Evolutionary conservation across 2,888 invertebrate species (phyloP).

Genomic region (Brachypterus glaber): DNA sequence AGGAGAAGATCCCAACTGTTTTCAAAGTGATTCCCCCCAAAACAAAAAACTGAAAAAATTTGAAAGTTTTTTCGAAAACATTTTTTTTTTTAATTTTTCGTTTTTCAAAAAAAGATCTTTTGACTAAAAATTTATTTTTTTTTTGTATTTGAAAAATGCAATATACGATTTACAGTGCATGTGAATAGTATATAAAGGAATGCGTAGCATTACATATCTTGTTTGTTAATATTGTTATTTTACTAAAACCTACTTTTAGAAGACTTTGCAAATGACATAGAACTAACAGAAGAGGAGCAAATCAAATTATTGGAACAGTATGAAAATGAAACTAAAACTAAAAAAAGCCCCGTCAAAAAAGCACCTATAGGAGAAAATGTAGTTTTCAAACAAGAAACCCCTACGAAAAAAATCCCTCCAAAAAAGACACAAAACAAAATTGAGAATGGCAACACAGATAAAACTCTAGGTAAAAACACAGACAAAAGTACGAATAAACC

Average conservation of each 20-base stretch:
- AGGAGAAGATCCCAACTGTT: too few relatives aligned
- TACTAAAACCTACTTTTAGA: conserved; percentile 39
- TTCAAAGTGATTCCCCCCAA: too few relatives aligned
- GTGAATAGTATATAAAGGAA: too few relatives aligned
- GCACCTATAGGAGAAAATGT: conserved; percentile 20
- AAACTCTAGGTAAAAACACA: too few relatives aligned
- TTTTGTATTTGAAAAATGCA: too few relatives aligned
- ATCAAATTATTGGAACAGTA: conserved; percentile 57
- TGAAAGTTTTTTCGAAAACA: too few relatives aligned
- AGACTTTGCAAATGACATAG: conserved; percentile 55
- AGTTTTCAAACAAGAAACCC: conserved; percentile 24
- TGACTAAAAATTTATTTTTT: not conserved
- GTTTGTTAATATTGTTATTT: not conserved
- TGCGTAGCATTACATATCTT: too few relatives aligned
- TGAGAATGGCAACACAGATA: too few relatives aligned
- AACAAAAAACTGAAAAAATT: too few relatives aligned
- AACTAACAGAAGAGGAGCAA: conserved; percentile 63
- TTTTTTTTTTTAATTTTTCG: too few relatives aligned
- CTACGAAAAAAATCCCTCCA: conserved; percentile 12
- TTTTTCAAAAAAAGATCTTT: too few relatives aligned
- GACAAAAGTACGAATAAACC: conserved; percentile 6
- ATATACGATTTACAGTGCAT: too few relatives aligned
- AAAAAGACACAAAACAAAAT: conserved; percentile 10
- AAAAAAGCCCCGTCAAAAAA: conserved; percentile 25
- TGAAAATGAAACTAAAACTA: conserved; percentile 48